Evolutionary conservation across 2,797 vertebrate genomes (phyloP).

Genomic region (Cheirogaleus major): DNA sequence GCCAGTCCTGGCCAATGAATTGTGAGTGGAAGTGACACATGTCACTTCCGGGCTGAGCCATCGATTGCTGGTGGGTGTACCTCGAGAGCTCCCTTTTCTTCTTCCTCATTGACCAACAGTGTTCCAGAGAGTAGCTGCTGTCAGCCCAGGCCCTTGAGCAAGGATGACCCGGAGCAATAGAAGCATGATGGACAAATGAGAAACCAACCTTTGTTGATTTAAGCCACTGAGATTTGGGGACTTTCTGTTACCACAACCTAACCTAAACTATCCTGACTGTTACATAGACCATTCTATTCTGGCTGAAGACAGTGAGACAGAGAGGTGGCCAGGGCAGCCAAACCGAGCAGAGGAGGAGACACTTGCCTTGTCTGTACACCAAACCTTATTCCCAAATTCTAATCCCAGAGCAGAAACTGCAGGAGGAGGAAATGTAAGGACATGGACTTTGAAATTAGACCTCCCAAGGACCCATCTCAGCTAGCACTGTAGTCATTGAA

Average conservation of each 20-base stretch:
- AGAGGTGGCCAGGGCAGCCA: neutral
- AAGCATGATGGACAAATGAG: neutral
- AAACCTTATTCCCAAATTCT: conserved; percentile 21
- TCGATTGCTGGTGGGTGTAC: neutral
- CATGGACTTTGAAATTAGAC: neutral
- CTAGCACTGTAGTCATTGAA: neutral
- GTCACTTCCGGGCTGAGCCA: neutral
- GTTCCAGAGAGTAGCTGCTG: neutral
- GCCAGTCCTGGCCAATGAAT: neutral
- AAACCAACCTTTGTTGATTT: conserved; percentile 27
- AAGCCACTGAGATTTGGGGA: conserved; percentile 23
- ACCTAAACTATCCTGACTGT: conserved; percentile 20
- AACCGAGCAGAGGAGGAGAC: neutral
- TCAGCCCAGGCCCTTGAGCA: neutral
- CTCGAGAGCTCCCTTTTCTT: neutral
- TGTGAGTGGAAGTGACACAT: neutral
- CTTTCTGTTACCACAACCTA: neutral
- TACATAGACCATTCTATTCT: neutral
- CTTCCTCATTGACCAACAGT: neutral
- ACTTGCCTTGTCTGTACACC: neutral
- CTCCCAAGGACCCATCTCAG: neutral
- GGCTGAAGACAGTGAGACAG: neutral
- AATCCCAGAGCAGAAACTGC: neutral
- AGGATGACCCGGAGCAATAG: neutral
- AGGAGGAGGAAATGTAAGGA: neutral